Percentiles rank a stretch among this genome's conserved stretches.
These are phyloP conservation scores for Larimichthys polyactis DNA, from an alignment of 2,113 vertebrate genomes.

Conservation along the genomic window DNA sequence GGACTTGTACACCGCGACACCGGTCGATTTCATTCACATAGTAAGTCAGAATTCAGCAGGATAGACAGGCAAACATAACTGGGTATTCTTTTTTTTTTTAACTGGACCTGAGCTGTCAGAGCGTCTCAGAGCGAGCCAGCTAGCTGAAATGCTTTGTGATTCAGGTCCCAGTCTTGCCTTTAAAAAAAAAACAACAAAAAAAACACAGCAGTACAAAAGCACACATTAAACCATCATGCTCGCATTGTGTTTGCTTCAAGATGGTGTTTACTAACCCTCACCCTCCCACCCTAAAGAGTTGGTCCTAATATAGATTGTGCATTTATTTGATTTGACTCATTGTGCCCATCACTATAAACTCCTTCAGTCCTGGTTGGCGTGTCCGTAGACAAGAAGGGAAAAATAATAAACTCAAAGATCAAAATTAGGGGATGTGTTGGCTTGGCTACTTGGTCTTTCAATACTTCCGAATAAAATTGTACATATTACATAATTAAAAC, in stretches of 20 bases:
- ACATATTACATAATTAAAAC: not conserved
- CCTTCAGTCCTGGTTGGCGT: not conserved
- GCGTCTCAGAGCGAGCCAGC: constrained; percentile 18
- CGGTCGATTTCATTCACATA: constrained; percentile 89
- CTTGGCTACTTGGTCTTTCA: not conserved
- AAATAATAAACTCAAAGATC: constrained; percentile 1
- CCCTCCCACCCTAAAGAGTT: constrained; percentile 42
- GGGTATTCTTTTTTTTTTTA: not conserved
- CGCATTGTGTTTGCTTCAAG: constrained; percentile 27
- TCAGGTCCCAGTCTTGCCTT: constrained; percentile 40
- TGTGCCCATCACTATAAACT: constrained; percentile 51
- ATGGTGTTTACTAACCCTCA: constrained; percentile 29
- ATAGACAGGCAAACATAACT: constrained; percentile 20
- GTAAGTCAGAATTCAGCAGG: constrained; percentile 81
- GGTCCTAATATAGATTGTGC: constrained; percentile 76
- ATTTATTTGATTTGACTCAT: constrained; percentile 46
- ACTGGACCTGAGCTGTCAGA: constrained; percentile 30
- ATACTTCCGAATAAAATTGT: not conserved
- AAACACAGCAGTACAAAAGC: constrained; percentile 71
- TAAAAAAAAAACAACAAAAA: constrained; percentile 15
- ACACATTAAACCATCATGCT: constrained; percentile 59
- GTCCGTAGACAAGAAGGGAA: not conserved
- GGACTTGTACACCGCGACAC: constrained; percentile 89
- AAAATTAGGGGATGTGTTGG: not conserved
- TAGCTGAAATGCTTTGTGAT: constrained; percentile 20